Base-by-base conservation (phyloP, 2,888 invertebrate genomes). In the Clostera curtula region DNA sequence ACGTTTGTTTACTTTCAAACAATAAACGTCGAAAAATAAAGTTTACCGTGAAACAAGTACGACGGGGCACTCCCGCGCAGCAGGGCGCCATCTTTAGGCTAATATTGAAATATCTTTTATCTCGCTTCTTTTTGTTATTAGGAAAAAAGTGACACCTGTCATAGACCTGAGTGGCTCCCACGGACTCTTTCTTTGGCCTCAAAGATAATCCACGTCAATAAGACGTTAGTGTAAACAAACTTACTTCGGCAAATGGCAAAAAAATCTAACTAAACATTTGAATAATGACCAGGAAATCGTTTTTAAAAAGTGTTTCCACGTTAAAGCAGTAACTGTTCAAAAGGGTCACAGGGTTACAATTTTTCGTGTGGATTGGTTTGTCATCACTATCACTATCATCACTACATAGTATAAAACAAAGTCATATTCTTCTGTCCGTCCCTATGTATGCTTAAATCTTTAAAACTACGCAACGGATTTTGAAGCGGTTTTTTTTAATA, bases 71-170 rank as follows among this genome's bases (percentile, higher is more conserved):
- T 53, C 52, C 20, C 29, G 53, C 72, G 39, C 73, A 32, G 61
- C 69, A 61, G 73, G 73, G 51, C 29, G 63, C 54, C 63, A 36
- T 36, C 50, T 61, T 63, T 51, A 62, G 50, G 45, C 59, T 56
- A 61, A 60, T 70, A 73, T 72, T 71, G 70, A 72, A 71, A 66
- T 67, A 66, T 72, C 63, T 68, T 63, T 63, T 65, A 61, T 65
- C 60, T 62, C 48, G 39, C 50, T 50, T 50, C 43, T 49, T 57
- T 62, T 60, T 62, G 52, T 50, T 41, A 43, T 60, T 52, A 54
- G 44, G 46, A 60, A 70, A 63, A 66, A 70, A 59, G 34, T 70
- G 71, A 73, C 72, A 72, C 70, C 72, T 73, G 73, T 70, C 73
- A 73, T 48, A 61, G 42, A 51, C 48, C 49, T 28, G 46, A 40